Evolutionary conservation across 1,140 invertebrate species (phyloP).

Genomic region (Danaus melanippus): DNA sequence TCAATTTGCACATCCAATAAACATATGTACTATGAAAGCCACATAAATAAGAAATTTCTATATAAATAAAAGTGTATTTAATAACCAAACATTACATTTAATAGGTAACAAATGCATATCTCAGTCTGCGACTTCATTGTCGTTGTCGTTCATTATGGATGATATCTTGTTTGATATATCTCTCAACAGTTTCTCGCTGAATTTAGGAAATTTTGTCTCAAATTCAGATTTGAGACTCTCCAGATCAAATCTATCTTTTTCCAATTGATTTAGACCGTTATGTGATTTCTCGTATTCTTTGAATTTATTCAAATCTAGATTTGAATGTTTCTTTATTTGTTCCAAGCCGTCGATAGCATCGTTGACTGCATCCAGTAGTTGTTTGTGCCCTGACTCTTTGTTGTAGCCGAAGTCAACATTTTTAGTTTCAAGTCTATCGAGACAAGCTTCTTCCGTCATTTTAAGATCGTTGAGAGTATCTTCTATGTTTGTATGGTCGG

Average conservation of each 20-base stretch:
- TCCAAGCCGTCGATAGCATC: constrained; percentile 52
- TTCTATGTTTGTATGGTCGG: constrained; percentile 33
- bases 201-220: constrained; percentile 45
- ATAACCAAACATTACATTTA: too few species aligned
- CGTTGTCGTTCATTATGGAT: constrained; percentile 32
- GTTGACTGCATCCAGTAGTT: constrained; percentile 49
- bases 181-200: constrained; percentile 49
- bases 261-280: constrained; percentile 30
- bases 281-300: constrained; percentile 43
- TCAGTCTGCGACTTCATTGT: constrained; percentile 16
- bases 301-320: constrained; percentile 41
- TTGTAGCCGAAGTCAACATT: constrained; percentile 60
- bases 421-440: constrained; percentile 49
- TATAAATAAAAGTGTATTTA: too few species aligned
- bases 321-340: constrained; percentile 52
- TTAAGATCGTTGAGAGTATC: constrained; percentile 29
- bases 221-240: constrained; percentile 42
- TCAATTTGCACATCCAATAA: too few species aligned
- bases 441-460: constrained; percentile 31
- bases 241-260: constrained; percentile 45
- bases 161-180: constrained; percentile 48
- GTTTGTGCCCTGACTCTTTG: constrained; percentile 42
- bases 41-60: too few species aligned
- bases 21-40: too few species aligned
- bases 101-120: too few species aligned